phyloP scores from a whole-genome alignment of 2,888 invertebrate genomes.

The Phlogophora meticulosa region DNA sequence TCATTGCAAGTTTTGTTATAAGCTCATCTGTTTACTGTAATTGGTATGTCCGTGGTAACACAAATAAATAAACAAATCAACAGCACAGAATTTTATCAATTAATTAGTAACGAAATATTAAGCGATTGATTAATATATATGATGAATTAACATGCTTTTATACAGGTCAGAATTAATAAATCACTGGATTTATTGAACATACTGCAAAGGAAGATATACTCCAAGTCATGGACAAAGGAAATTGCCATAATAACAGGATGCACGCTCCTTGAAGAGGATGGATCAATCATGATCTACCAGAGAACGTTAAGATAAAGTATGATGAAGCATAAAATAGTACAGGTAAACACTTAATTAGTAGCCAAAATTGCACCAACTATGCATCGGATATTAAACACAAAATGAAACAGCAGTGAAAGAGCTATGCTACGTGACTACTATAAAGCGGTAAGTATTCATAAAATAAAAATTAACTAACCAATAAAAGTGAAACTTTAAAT shows the following conservation, averaged over 20 bases:
- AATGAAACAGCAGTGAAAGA: slow-evolving; percentile 29
- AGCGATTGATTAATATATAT: too few relatives aligned
- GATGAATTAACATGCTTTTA: too few relatives aligned
- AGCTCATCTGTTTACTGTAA: too few relatives aligned
- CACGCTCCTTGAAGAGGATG: slow-evolving; percentile 9
- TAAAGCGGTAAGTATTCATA: slow-evolving; percentile 37
- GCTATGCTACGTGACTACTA: slow-evolving; percentile 18
- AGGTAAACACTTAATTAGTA: not conserved
- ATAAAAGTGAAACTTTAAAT: slow-evolving; percentile 64
- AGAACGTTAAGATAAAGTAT: slow-evolving; percentile 8
- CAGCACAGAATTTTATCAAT: too few relatives aligned
- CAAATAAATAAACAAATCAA: too few relatives aligned
- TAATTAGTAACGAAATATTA: too few relatives aligned
- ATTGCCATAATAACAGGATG: slow-evolving; percentile 19
- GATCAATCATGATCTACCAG: not conserved
- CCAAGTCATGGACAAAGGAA: slow-evolving; percentile 39
- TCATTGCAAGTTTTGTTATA: not conserved
- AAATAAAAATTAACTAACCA: slow-evolving; percentile 62
- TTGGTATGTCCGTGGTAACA: too few relatives aligned
- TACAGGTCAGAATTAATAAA: not conserved
- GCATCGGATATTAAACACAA: not conserved
- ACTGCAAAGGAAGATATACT: not conserved
- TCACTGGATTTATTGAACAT: not conserved
- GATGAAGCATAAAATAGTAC: too few relatives aligned
- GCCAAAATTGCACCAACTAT: not conserved